These are phyloP conservation scores for Gallinago solitaria DNA, from an alignment of 2,797 vertebrate species.

Conservation along the genomic window DNA sequence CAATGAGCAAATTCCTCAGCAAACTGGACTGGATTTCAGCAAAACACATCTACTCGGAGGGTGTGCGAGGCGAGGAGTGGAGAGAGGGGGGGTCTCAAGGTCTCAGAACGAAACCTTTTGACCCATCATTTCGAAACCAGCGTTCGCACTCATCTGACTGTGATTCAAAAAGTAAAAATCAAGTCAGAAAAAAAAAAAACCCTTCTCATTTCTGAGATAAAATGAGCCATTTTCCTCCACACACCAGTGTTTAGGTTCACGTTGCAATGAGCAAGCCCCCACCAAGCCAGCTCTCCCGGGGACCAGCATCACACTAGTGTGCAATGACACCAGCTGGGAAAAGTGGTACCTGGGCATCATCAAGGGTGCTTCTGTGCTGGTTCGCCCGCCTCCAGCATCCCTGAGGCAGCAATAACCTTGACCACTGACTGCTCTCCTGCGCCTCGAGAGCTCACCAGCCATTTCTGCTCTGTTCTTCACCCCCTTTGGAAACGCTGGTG, in stretches of 20 bases:
- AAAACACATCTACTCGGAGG: fast-evolving
- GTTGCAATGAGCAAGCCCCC: neutral
- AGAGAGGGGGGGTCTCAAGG: neutral
- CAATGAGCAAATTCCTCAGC: neutral
- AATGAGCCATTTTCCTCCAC: neutral
- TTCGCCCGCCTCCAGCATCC: neutral
- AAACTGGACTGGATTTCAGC: neutral
- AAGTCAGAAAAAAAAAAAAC: neutral
- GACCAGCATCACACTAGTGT: neutral
- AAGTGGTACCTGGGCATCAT: neutral
- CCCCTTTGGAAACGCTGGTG: fast-evolving
- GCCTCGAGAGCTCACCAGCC: neutral
- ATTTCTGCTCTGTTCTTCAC: fast-evolving
- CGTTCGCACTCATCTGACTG: neutral
- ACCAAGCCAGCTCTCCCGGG: neutral
- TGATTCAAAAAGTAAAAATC: constrained; percentile 23
- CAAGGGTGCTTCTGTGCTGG: neutral
- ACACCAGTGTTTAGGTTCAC: neutral
- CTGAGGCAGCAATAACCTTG: fast-evolving
- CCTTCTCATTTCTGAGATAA: neutral
- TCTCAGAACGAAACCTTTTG: neutral
- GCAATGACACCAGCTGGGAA: neutral
- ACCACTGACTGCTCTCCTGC: fast-evolving
- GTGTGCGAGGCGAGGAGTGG: neutral
- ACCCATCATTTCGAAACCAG: neutral